Conservation (phyloP, 2,113 vertebrate genomes). For the Mastomys coucha region DNA sequence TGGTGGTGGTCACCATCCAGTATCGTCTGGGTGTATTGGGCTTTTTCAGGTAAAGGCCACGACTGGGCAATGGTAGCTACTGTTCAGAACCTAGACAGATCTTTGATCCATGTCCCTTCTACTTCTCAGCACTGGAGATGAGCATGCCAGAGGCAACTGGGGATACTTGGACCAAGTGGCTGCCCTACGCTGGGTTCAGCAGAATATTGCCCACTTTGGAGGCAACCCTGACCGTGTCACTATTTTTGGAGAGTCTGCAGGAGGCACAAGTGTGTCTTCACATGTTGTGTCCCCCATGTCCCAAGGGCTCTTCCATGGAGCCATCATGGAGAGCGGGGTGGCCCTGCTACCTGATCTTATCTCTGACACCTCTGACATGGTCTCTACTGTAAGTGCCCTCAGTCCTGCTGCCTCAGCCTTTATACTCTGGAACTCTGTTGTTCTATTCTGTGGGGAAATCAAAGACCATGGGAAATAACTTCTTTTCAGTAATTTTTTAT, state of each 20-base stretch:
- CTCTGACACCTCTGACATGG: background rate
- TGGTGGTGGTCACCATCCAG: constrained; percentile 68
- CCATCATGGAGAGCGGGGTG: constrained; percentile 90
- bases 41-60: constrained; percentile 74
- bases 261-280: background rate
- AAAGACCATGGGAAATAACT: background rate
- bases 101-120: background rate
- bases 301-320: constrained; percentile 88
- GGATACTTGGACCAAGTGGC: too few relatives aligned
- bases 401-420: background rate
- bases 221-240: constrained; percentile 89
- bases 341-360: constrained; percentile 76
- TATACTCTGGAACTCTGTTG: background rate
- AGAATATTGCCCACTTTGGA: constrained; percentile 86
- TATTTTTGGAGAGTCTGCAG: constrained; percentile 81
- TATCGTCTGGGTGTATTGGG: constrained; percentile 74
- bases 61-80: background rate
- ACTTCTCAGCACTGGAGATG: constrained; percentile 87
- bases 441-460: background rate
- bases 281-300: constrained; percentile 86
- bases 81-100: background rate
- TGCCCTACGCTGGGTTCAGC: constrained; percentile 79
- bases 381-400: constrained; percentile 29
- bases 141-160: constrained; percentile 73
- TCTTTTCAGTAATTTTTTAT: background rate